Evolutionary conservation across 2,888 invertebrate species (phyloP).

Genomic region (Euphydryas editha): DNA sequence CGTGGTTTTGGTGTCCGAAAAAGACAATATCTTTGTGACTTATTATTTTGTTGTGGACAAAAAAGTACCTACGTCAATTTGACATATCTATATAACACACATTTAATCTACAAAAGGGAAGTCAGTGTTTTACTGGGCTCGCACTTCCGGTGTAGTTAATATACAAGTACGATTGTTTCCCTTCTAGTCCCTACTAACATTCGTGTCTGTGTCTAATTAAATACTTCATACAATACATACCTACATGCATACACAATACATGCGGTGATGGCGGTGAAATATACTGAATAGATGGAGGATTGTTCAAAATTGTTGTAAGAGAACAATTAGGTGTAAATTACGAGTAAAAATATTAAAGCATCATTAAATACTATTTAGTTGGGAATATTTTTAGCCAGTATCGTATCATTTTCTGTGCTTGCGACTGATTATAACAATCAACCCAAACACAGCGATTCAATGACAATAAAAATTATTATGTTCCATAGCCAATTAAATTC

Average conservation of each 20-base stretch:
- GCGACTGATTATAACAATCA: no score
- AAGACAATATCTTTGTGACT: no score
- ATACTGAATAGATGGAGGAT: background rate
- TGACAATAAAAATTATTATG: background rate
- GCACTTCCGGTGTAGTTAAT: slow-evolving; percentile 34
- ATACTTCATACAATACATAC: slow-evolving; percentile 1
- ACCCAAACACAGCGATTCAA: background rate
- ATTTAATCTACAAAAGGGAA: slow-evolving; percentile 24
- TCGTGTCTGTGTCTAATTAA: slow-evolving; percentile 29
- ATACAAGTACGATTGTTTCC: slow-evolving; percentile 32
- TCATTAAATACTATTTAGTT: no score
- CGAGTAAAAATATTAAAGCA: no score
- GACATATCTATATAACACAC: background rate
- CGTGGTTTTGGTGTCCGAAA: background rate
- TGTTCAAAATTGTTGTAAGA: no score
- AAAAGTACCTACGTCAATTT: background rate
- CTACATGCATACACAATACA: background rate
- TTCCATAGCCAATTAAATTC: background rate
- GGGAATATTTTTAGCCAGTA: no score
- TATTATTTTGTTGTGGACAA: no score
- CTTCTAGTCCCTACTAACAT: slow-evolving; percentile 19
- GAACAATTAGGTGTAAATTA: no score
- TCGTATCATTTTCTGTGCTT: no score
- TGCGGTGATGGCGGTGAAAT: background rate
- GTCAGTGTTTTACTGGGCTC: slow-evolving; percentile 26